Conservation (phyloP, 2,888 invertebrate genomes). For the Spodoptera littoralis region DNA sequence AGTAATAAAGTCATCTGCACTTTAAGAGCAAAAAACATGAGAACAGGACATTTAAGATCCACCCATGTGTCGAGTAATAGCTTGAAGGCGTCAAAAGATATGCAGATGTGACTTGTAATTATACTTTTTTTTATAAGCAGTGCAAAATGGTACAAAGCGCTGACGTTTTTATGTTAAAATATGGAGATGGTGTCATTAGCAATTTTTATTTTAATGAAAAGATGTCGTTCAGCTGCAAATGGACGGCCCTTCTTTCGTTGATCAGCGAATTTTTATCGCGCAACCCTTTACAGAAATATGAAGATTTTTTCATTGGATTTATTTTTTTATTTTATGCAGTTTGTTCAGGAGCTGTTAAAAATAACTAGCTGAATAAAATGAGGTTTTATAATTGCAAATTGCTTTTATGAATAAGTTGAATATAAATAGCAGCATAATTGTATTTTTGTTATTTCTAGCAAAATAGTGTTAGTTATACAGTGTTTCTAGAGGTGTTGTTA, state of each 20-base stretch:
- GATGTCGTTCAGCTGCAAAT: conserved; percentile 70
- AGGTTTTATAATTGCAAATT: conserved; percentile 39
- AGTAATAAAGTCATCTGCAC: conserved; percentile 68
- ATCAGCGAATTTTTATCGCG: conserved; percentile 80
- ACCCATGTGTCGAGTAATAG: conserved; percentile 78
- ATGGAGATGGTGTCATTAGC: conserved; percentile 87
- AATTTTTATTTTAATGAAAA: conserved; percentile 84
- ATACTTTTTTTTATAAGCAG: conserved; percentile 71
- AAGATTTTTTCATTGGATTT: conserved; percentile 53
- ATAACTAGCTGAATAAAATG: conserved; percentile 29
- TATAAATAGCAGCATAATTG: conserved; percentile 14
- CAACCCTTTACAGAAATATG: conserved; percentile 60
- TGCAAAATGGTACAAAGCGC: conserved; percentile 74
- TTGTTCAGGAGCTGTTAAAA: conserved; percentile 31
- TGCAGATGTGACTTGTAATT: conserved; percentile 81
- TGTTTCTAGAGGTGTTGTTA: no score
- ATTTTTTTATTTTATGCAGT: conserved; percentile 46
- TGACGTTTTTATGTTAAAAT: conserved; percentile 86
- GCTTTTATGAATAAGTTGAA: conserved; percentile 24
- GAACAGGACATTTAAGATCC: conserved; percentile 72
- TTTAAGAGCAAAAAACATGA: conserved; percentile 65
- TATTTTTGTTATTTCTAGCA: neutral
- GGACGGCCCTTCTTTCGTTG: conserved; percentile 65
- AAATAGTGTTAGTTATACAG: no score
- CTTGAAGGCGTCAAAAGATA: conserved; percentile 78